phyloP scores from a whole-genome alignment of 2,888 invertebrate genomes.

The Odontocolon sp. region DNA sequence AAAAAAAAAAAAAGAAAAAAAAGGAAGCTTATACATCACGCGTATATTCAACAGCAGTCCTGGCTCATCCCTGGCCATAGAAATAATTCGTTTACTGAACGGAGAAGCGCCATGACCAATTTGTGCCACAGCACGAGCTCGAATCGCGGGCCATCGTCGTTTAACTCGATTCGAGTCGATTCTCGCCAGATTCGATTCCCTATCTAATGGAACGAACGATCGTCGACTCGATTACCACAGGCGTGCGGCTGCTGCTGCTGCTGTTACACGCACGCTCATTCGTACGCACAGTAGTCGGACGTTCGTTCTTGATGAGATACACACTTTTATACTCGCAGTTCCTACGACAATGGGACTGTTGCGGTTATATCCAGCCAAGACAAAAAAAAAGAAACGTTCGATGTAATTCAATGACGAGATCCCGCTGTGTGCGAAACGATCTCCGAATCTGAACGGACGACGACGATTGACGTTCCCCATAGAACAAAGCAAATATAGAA shows the following conservation, averaged over 20 bases:
- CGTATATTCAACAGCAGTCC: constrained; percentile 14
- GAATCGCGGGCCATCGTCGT: constrained; percentile 44
- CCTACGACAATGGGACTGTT: too few species aligned
- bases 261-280: neutral
- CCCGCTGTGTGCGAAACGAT: neutral
- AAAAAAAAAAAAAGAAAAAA: constrained; percentile 11
- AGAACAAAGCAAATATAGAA: constrained; percentile 11
- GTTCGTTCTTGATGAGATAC: too few species aligned
- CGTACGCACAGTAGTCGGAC: too few species aligned
- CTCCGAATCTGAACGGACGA: neutral
- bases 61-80: constrained; percentile 43
- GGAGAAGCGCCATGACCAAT: constrained; percentile 59
- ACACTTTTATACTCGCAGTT: too few species aligned
- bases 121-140: constrained; percentile 53
- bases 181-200: constrained; percentile 59
- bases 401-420: neutral
- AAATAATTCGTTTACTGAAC: constrained; percentile 64
- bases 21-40: constrained; percentile 3
- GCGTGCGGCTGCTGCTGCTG: neutral
- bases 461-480: constrained; percentile 1
- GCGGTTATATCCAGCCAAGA: too few species aligned
- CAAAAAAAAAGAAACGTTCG: neutral
- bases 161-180: constrained; percentile 64
- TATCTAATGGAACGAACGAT: constrained; percentile 60
- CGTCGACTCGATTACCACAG: constrained; percentile 56